Evolutionary conservation across 2,888 invertebrate species (phyloP).

Genomic region (Andricus quercusramuli): DNA sequence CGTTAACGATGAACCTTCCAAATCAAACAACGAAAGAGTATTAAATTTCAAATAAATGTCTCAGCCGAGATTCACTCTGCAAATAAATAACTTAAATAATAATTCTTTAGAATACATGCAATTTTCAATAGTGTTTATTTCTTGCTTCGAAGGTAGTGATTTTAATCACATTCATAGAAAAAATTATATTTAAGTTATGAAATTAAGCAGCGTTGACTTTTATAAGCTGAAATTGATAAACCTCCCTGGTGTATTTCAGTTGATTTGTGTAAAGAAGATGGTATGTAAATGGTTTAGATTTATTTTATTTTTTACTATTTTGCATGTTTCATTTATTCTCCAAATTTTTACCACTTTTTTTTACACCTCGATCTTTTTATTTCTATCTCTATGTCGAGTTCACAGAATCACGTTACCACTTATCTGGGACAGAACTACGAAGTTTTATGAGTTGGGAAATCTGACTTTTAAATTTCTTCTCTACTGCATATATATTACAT

Average conservation of each 20-base stretch:
- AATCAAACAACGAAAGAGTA: not conserved
- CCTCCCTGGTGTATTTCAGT: constrained; percentile 74
- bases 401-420: constrained; percentile 44
- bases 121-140: too few species aligned
- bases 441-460: not conserved
- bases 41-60: constrained; percentile 9
- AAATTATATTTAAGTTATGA: constrained; percentile 4
- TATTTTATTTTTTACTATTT: constrained; percentile 68
- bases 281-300: constrained; percentile 75
- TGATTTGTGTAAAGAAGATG: constrained; percentile 77
- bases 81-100: not conserved
- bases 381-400: constrained; percentile 44
- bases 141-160: not conserved
- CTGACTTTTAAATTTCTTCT: not conserved
- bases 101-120: not conserved
- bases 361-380: constrained; percentile 50
- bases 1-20: not conserved
- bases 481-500: not conserved
- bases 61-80: not conserved
- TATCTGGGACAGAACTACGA: constrained; percentile 1
- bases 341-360: constrained; percentile 56
- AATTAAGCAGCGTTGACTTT: constrained; percentile 39
- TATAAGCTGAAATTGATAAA: constrained; percentile 67
- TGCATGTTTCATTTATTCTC: constrained; percentile 68
- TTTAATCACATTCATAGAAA: not conserved